These are phyloP conservation scores for Spilarctia lutea DNA, from an alignment of 2,888 invertebrate genomes.

Conservation along the genomic window DNA sequence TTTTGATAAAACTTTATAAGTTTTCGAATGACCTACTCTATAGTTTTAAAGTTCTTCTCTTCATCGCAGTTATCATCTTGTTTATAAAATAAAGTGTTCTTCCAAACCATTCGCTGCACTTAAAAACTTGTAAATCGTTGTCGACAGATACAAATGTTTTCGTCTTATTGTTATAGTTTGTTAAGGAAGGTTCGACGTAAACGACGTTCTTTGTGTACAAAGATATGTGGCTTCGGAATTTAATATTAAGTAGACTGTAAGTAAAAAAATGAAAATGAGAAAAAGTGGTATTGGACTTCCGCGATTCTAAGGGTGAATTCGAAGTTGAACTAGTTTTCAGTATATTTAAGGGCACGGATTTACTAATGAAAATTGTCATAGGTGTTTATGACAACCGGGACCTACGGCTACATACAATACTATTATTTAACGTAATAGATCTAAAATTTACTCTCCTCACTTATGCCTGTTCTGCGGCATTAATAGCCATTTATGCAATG, in stretches of 20 bases:
- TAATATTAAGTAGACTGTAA: background rate
- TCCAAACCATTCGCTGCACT: conserved; percentile 11
- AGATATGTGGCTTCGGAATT: background rate
- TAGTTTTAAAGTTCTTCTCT: background rate
- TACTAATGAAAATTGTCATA: no score
- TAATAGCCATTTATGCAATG: background rate
- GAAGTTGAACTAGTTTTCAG: no score
- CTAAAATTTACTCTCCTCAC: background rate
- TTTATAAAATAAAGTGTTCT: conserved; percentile 10
- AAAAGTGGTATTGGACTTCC: no score
- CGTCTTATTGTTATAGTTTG: background rate
- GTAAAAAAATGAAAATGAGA: no score
- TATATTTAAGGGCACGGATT: no score
- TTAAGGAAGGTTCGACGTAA: background rate
- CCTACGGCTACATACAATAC: background rate
- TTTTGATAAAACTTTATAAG: background rate
- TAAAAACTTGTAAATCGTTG: conserved; percentile 7
- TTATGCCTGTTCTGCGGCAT: background rate
- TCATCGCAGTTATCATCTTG: background rate
- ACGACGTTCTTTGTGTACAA: background rate
- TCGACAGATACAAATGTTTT: conserved; percentile 1
- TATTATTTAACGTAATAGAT: background rate
- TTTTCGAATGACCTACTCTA: background rate
- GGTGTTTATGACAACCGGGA: no score
- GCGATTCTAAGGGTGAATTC: no score